These are phyloP conservation scores for Norana najaformis DNA, from an alignment of 2,888 invertebrate genomes.

Conservation along the genomic window DNA sequence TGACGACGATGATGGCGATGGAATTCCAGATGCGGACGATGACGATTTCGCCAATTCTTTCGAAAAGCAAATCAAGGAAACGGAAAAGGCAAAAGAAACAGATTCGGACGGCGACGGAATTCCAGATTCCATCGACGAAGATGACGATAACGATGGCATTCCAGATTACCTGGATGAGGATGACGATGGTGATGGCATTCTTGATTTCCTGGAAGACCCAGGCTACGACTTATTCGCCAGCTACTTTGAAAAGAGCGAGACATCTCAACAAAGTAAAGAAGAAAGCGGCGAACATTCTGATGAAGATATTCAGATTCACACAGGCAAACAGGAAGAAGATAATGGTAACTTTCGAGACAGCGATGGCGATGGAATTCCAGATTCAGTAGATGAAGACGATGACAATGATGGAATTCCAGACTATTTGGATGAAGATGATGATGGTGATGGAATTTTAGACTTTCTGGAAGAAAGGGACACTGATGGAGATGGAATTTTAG, in stretches of 20 bases:
- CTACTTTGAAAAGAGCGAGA: not conserved
- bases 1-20: slow-evolving; percentile 49
- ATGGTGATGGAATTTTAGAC: slow-evolving; percentile 54
- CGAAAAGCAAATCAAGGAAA: no score
- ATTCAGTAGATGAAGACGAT: slow-evolving; percentile 41
- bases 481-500: slow-evolving; percentile 33
- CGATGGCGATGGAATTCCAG: slow-evolving; percentile 39
- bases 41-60: no score
- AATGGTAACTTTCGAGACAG: slow-evolving; percentile 51
- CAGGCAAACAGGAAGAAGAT: slow-evolving; percentile 38
- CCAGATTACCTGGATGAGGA: slow-evolving; percentile 45
- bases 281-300: slow-evolving; percentile 20
- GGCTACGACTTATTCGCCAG: slow-evolving; percentile 15
- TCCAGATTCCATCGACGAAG: slow-evolving; percentile 31
- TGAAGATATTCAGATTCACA: not conserved
- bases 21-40: slow-evolving; percentile 46
- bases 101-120: slow-evolving; percentile 38
- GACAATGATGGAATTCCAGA: slow-evolving; percentile 47
- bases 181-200: slow-evolving; percentile 45
- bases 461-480: slow-evolving; percentile 40
- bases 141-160: slow-evolving; percentile 34
- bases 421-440: slow-evolving; percentile 40
- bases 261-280: not conserved
- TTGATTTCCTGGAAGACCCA: slow-evolving; percentile 38
- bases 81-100: slow-evolving; percentile 23